phyloP scores from a whole-genome alignment of 2,113 vertebrate species.

The Heliornis fulica region DNA sequence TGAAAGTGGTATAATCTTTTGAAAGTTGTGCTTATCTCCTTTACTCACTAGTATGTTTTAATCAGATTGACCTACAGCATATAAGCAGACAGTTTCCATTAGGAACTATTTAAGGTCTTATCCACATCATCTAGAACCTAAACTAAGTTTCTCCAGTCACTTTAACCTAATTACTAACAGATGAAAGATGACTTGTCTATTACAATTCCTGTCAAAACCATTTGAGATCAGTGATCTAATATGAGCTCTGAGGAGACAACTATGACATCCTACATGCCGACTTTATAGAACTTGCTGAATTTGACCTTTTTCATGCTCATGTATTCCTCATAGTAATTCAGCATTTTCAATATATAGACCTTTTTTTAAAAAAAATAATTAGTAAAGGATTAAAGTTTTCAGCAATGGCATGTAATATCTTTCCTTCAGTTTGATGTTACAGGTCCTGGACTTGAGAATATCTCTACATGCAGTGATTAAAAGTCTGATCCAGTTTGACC shows the following conservation, averaged over 20 bases:
- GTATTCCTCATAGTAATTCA: background rate
- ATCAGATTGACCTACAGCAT: background rate
- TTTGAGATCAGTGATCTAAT: background rate
- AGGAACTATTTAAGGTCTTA: background rate
- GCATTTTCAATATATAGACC: background rate
- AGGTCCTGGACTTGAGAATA: background rate
- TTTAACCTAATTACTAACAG: background rate
- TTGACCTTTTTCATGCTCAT: background rate
- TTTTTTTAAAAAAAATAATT: background rate
- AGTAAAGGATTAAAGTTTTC: background rate
- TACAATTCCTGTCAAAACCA: slow-evolving; percentile 5
- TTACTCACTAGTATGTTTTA: background rate
- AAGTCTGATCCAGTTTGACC: background rate
- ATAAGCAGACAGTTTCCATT: background rate
- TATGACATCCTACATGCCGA: background rate
- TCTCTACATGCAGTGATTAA: background rate
- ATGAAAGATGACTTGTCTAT: slow-evolving; percentile 7
- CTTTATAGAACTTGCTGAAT: background rate
- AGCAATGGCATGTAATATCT: background rate
- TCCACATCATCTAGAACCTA: slow-evolving; percentile 4
- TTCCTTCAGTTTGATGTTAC: background rate
- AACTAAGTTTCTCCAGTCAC: background rate
- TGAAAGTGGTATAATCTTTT: background rate
- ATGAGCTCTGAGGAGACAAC: background rate
- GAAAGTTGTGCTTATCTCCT: background rate